Evolutionary conservation across 2,113 vertebrate genomes (phyloP), one percentile per base, ranked within the genome.

Genomic region (Percina caprodes): DNA sequence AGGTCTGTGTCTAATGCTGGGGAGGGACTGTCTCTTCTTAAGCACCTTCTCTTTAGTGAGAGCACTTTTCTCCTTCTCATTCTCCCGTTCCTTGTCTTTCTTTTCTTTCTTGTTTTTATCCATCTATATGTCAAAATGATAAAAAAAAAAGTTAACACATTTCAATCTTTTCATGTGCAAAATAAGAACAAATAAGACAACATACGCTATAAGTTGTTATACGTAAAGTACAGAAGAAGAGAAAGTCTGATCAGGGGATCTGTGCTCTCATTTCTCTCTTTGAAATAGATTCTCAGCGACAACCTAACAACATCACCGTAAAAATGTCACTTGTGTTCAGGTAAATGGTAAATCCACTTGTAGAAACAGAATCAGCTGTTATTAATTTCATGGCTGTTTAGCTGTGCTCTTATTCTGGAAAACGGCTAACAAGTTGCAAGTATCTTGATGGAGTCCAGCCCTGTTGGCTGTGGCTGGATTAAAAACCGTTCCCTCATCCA

Each of bases 81-180:
- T 99, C 88, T 99, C 97, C 63, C 97, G 91, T 33, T 99, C 98
- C 87, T 99, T 99, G 92, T 99, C 98, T 79, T 95, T 98, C 93
- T 99, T 99, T 89, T 98, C 97, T 85, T 99, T 99, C 91, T 97
- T 98, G 85, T 95, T 96, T 94, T 97, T 97, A 87, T 95, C 94
- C 82, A 95, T 89, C 95, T 95, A 85, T 9, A 19, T 15, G 24
- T 60, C 21, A 52, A 4, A 46, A 51, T 0, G 7, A 67, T 19
- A 2, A 49, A 52, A 49, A 30, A 77, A 5, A 18, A 4, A 14
- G 3, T 46, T 3, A 80, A 52, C 0, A 79, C 39, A 73, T 48
- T 39, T 26, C 5, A 55, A 8, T 45, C 11, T 65, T 33, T n/a
- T 19, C 18, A 15, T 23, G 26, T 16, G 9, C 1, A 77, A 77